phyloP scores from a whole-genome alignment of 2,797 vertebrate genomes.

The Gymnocypris eckloni region DNA sequence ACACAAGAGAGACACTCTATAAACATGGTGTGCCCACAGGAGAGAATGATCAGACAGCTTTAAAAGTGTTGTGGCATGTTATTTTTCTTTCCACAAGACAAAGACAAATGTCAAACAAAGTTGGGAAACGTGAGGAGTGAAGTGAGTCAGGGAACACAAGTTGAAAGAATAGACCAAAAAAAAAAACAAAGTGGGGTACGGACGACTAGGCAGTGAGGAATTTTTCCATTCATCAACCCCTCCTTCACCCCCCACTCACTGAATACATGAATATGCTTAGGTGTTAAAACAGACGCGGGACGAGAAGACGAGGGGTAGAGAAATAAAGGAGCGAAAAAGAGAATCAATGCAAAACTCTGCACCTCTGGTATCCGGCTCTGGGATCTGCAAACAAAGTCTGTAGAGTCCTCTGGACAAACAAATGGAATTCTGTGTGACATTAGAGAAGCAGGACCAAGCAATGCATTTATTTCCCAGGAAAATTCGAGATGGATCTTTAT shows the following conservation, averaged over 20 bases:
- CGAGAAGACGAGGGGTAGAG: background rate
- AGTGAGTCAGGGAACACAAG: conserved; percentile 59
- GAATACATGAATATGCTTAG: conserved; percentile 86
- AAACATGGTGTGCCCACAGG: background rate
- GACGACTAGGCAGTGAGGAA: conserved; percentile 79
- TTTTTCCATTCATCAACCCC: conserved; percentile 80
- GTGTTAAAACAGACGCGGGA: conserved; percentile 75
- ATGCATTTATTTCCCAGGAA: conserved; percentile 83
- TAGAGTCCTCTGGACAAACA: conserved; percentile 88
- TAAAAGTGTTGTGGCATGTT: conserved; percentile 75
- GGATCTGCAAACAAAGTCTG: conserved; percentile 93
- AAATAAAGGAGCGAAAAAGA: conserved; percentile 37
- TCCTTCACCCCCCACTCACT: conserved; percentile 52
- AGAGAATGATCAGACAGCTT: conserved; percentile 56
- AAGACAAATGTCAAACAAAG: conserved; percentile 89
- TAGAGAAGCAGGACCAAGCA: conserved; percentile 83
- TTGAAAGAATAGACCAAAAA: conserved; percentile 65
- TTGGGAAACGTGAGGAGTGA: conserved; percentile 66
- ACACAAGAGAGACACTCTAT: background rate
- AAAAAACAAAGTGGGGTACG: conserved; percentile 68
- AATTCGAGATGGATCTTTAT: conserved; percentile 79
- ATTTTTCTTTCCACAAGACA: conserved; percentile 82
- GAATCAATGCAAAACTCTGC: conserved; percentile 73
- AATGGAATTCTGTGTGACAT: conserved; percentile 83
- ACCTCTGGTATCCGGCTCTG: conserved; percentile 83